Evolutionary conservation across 2,797 vertebrate genomes (phyloP), one percentile per base, ranked within the genome.

Genomic region (Sebastes ruberrimus): DNA sequence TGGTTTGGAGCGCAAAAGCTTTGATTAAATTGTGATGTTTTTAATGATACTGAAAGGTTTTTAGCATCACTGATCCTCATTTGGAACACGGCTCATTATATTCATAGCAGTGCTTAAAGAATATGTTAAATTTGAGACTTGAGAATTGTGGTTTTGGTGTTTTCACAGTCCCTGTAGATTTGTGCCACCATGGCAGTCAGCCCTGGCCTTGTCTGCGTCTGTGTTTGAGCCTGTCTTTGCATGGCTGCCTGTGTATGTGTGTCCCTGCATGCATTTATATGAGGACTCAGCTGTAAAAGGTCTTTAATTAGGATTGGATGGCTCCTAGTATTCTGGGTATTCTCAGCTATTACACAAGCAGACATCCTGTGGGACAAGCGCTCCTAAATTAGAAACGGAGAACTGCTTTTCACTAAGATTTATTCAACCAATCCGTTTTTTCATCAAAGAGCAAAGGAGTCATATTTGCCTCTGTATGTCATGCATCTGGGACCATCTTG

Each of bases 291-390:
- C 90, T 93, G 89, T 88, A 87, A 84, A 91, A 85, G 61, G 64
- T 82, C 66, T 92, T 91, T 93, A 92, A 94, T 95, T 90, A 92
- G 89, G 81, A 87, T 76, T 85, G 86, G 82, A 91, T 81, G 78
- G 71, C 85, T 88, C 59, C 69, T 79, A 71, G 73, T 84, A 83
- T 87, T 88, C 74, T 73, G 78, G 42, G 32, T 85, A 84, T 91
- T 90, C 75, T 87, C 79, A 88, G 83, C 76, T 78, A 81, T 90
- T 88, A 80, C 66, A 84, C 76, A 62, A 57, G 4, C 86, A 80
- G 67, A 55, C 46, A 78, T 88, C 90, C 86, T 67, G 25, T 76
- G 81, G 84, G 87, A 92, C 61, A 57, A 78, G 56, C 67, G 64
- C 73, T 80, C 67, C 66, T 78, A 75, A 88, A 90, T 89, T 91